phyloP scores from a whole-genome alignment of 2,113 vertebrate genomes.

The Oryctolagus cuniculus region mOryCun1.1 NC_091439.1:131784001-131784500 shows the following conservation, averaged over 20 bases:
- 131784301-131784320: constrained; percentile 51
- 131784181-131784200: neutral
- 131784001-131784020: constrained; percentile 61
- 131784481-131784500: neutral
- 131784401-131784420: neutral
- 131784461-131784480: neutral
- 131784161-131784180: neutral
- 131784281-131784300: neutral
- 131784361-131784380: fast-evolving
- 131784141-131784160: neutral
- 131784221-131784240: neutral
- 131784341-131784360: constrained; percentile 39
- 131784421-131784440: neutral
- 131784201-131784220: fast-evolving
- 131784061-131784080: neutral
- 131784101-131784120: fast-evolving
- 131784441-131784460: neutral
- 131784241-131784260: constrained; percentile 73
- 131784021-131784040: constrained; percentile 77
- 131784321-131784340: neutral
- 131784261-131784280: constrained; percentile 31
- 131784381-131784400: neutral
- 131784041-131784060: neutral
- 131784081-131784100: neutral
- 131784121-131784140: neutral